Evolutionary conservation across 2,888 invertebrate species (phyloP), one percentile per base, ranked within the genome.

Genomic region (Nomada hirtipes): DNA sequence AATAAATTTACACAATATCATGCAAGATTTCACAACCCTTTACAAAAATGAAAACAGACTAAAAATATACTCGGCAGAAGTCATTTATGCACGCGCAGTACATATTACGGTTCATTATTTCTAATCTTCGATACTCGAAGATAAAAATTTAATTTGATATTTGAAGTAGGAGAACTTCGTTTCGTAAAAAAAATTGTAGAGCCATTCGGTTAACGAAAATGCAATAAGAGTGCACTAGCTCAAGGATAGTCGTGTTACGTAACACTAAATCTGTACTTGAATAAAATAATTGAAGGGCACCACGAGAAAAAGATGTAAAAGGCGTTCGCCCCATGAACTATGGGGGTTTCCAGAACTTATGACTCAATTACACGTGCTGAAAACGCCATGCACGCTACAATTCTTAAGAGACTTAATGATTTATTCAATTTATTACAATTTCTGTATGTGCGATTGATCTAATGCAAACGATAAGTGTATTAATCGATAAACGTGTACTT

Each of bases 201-300:
- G 29, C 42, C 15, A 36, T 36, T 36, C 55, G 29, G 72, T 65
- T 61, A 60, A 36, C 29, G 36, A 74, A 81, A 82, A 57, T 71
- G 53, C 86, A 86, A 72, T 85, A 91, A 85, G 89, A 75, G 89
- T 84, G 73, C 82, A 90, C 82, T 88, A 87, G 88, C 89, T 88
- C 88, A 89, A 68, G 84, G 88, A 89, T 79, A 65, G 44, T 67
- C 55, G 57, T 44, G 72, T 92, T 92, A 92, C 78, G 87, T 92
- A 92, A 91, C 81, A 18, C 57, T 77, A 67, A 67, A 68, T 73
- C 61, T 29, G 69, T 55, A 47, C 53, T 67, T 65, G 65, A 74
- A 67, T 53, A 75, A 77, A 47, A 18, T 23, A 26, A 23, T 18
- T 23, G 15, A 59, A 18, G 7, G 15, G 11, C n/a, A 20, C 2